Base-by-base conservation (phyloP, 1,140 invertebrate species). In the Macrotrachela quadricornifera region DNA sequence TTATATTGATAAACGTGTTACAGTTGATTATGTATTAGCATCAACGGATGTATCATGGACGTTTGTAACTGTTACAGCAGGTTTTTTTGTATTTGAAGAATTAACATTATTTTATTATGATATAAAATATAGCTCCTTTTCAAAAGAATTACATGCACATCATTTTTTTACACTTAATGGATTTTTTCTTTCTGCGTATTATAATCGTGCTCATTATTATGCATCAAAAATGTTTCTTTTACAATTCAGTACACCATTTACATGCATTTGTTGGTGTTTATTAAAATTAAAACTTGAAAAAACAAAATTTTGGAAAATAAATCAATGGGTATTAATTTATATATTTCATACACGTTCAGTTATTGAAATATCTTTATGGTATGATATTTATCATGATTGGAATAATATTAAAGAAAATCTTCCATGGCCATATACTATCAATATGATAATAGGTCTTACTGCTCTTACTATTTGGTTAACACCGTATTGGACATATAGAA, bases 401-500 rank as follows among this genome's bases (percentile, higher is more conserved):
- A 51, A 48, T 8, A 21, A 58, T 46, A 60, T 65, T 21, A 61
- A 57, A 55, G 48, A 47, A 6, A 45, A 50, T 17, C 63, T 66
- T 61, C 63, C 63, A 8, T 14, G 51, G 3, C 21, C 57, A 1
- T 55, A 62, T n/a, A 63, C 64, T 45, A 46, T 59, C 2, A 53
- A 56, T 10, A 51, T 65, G 0, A 62, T 64, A 46, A 50, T 54
- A 12, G 63, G 64, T 47, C 56, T 67, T 10, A 36, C 48, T 10
- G 50, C 64, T 2, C 57, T 64, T 3, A 62, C 60, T 1, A 60
- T 67, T 42, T 41, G 64, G 1, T 62, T 67, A 61, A 67, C 65
- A 30, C 65, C 65, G 14, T 67, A 65, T 57, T 67, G 65, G 65
- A 65, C 64, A 1, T 67, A 63, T 57, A 63, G 63, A 56, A 67